These are phyloP conservation scores for Clepsis dumicolana DNA, from an alignment of 2,888 invertebrate species.

Conservation along the genomic window DNA sequence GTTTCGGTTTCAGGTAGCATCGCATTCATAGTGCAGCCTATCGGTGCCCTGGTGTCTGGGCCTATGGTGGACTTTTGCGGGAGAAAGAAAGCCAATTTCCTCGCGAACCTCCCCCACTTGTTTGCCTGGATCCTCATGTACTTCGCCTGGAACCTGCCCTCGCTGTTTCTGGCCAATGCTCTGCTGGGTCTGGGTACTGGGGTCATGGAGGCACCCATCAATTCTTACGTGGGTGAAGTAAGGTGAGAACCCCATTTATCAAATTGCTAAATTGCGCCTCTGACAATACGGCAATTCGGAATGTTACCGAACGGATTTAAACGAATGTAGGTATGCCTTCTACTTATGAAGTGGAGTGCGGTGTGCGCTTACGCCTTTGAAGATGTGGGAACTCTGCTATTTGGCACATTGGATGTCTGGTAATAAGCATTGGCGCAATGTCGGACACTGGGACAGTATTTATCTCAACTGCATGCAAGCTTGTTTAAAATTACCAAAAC, in stretches of 20 bases:
- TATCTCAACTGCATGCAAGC: too few relatives aligned
- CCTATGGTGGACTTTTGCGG: conserved; percentile 84
- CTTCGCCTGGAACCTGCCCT: conserved; percentile 73
- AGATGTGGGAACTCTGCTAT: too few relatives aligned
- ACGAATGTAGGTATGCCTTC: too few relatives aligned
- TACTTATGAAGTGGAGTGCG: too few relatives aligned
- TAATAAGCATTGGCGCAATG: too few relatives aligned
- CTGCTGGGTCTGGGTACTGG: conserved; percentile 85
- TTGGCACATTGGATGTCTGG: too few relatives aligned
- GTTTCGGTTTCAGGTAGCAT: conserved; percentile 78
- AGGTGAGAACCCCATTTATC: conserved; percentile 62
- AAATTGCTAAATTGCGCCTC: too few relatives aligned
- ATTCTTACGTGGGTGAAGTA: conserved; percentile 86
- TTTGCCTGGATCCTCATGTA: conserved; percentile 85
- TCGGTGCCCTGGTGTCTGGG: conserved; percentile 85
- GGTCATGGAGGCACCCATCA: conserved; percentile 86
- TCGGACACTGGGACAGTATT: too few relatives aligned
- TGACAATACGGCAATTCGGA: too few relatives aligned
- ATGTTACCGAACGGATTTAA: too few relatives aligned
- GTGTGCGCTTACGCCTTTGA: too few relatives aligned
- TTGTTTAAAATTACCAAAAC: neutral
- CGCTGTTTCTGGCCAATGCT: conserved; percentile 79
- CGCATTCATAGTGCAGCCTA: conserved; percentile 83
- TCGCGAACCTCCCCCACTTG: conserved; percentile 85
- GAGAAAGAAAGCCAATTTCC: conserved; percentile 81